phyloP scores from a whole-genome alignment of 2,797 vertebrate species.

The Sebastes oblongus region DNA sequence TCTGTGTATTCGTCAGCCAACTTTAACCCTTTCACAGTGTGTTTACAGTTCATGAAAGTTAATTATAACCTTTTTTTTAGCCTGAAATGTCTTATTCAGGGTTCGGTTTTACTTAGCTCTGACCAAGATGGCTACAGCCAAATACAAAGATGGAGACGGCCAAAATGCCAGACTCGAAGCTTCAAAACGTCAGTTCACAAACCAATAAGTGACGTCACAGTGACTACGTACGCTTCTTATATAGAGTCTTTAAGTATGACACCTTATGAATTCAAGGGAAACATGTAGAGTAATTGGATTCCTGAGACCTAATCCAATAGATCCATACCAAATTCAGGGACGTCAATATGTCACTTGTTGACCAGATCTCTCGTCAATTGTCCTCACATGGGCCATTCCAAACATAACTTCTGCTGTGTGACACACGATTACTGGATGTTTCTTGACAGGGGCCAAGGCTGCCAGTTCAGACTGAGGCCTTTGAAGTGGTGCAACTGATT shows the following conservation, averaged over 20 bases:
- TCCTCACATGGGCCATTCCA: constrained; percentile 59
- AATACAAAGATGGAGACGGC: too few species aligned
- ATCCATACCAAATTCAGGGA: constrained; percentile 34
- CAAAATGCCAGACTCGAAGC: too few species aligned
- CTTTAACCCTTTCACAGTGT: too few species aligned
- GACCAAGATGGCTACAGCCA: too few species aligned
- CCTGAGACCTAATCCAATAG: constrained; percentile 47
- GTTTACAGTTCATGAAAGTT: too few species aligned
- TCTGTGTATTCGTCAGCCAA: too few species aligned
- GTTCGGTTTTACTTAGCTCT: too few species aligned
- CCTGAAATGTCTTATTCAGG: too few species aligned
- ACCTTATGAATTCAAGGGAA: constrained; percentile 3
- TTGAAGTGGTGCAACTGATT: constrained; percentile 59
- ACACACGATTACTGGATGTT: constrained; percentile 35
- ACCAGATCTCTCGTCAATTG: constrained; percentile 35
- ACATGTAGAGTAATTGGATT: constrained; percentile 47
- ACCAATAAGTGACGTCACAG: too few species aligned
- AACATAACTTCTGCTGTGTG: constrained; percentile 52
- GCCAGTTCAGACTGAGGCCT: constrained; percentile 22
- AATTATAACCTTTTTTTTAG: too few species aligned
- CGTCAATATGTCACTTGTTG: constrained; percentile 47
- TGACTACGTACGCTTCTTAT: too few species aligned
- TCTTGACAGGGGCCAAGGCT: constrained; percentile 17
- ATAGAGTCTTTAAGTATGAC: background rate
- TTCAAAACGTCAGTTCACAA: too few species aligned